Conservation (phyloP, 2,113 vertebrate species). For the Hipposideros armiger region DNA sequence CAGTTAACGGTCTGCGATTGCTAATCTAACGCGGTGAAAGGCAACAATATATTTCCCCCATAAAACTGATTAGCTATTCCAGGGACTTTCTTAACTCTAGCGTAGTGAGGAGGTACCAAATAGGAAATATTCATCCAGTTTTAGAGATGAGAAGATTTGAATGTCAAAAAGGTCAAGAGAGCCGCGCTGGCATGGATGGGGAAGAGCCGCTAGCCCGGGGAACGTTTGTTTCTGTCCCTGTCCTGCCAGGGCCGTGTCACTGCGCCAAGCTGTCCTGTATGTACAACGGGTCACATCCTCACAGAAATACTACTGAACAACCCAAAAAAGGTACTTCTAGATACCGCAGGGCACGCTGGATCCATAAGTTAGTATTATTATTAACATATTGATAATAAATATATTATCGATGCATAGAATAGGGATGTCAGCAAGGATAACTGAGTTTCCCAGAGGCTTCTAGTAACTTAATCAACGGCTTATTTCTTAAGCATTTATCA, state of each 20-base stretch:
- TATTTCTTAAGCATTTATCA: background rate
- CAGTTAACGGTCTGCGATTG: background rate
- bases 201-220: background rate
- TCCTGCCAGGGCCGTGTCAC: accelerated
- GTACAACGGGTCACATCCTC: no score
- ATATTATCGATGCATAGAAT: background rate
- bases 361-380: background rate
- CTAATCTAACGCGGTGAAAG: background rate
- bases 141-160: background rate
- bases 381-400: no score
- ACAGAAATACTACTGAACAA: background rate
- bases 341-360: accelerated
- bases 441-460: background rate
- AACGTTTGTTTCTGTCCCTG: no score
- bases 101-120: background rate
- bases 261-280: accelerated
- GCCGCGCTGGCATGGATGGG: background rate
- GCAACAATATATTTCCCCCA: background rate
- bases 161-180: background rate
- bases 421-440: background rate
- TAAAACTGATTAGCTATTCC: background rate
- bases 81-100: background rate
- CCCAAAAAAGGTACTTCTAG: accelerated
- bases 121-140: background rate
- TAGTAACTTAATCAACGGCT: background rate